A percentile compares a stretch with the other conserved stretches of the same genome.
Evolutionary conservation across 1,140 invertebrate genomes (phyloP).

Genomic region (Lordiphosa mommai): DNA sequence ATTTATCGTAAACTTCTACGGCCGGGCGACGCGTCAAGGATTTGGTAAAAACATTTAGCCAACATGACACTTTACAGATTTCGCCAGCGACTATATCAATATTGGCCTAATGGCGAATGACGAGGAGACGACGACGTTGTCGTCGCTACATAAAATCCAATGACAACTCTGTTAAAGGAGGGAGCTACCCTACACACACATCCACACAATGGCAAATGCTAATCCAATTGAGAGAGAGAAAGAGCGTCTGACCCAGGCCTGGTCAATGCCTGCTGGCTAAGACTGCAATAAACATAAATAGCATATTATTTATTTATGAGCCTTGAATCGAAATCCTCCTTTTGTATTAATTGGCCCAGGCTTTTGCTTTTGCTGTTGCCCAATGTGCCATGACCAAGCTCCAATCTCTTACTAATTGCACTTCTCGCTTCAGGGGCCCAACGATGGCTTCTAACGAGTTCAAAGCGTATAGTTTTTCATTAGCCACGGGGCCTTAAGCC

Average conservation of each 20-base stretch:
- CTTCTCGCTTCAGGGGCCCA: slow-evolving; percentile 49
- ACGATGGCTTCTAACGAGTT: slow-evolving; percentile 66
- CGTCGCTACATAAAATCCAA: slow-evolving; percentile 63
- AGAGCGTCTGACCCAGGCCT: not conserved
- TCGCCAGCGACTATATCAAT: slow-evolving; percentile 48
- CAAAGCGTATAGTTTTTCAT: slow-evolving; percentile 74
- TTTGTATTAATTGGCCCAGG: slow-evolving; percentile 46
- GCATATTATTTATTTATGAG: slow-evolving; percentile 61
- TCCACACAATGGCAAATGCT: slow-evolving; percentile 32
- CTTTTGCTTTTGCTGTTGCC: slow-evolving; percentile 46
- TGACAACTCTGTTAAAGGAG: slow-evolving; percentile 42
- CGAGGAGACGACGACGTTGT: slow-evolving; percentile 27
- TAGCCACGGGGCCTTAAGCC: slow-evolving; percentile 52
- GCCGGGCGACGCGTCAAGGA: slow-evolving; percentile 67
- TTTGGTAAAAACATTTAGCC: slow-evolving; percentile 65
- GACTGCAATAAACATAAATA: slow-evolving; percentile 72
- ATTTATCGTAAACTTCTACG: slow-evolving; percentile 77
- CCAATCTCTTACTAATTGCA: slow-evolving; percentile 53
- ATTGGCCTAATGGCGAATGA: slow-evolving; percentile 53
- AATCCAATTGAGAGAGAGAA: slow-evolving; percentile 49
- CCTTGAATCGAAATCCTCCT: slow-evolving; percentile 28
- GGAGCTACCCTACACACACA: not conserved
- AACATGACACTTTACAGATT: slow-evolving; percentile 64
- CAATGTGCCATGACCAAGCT: slow-evolving; percentile 35
- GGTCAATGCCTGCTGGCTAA: slow-evolving; percentile 15